A percentile compares a stretch with the other conserved stretches of the same genome.
These are phyloP conservation scores for Umimayanthus chanpuru DNA, from an alignment of 92 coral and sea anemone genomes.

Conservation along the genomic window DNA sequence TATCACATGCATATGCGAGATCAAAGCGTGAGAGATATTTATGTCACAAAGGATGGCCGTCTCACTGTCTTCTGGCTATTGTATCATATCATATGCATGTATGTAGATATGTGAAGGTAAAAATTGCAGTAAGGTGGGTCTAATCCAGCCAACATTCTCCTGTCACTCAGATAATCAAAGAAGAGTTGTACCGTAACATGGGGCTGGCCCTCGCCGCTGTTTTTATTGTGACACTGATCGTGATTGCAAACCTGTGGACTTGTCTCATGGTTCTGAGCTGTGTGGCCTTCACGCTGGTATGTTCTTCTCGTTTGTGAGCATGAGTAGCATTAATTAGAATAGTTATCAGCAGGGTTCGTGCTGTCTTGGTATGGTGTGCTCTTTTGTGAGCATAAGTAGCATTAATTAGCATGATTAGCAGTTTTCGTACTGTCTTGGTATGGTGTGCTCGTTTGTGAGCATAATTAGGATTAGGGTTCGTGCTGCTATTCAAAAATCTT, in stretches of 20 bases:
- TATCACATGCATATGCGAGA: too few species aligned
- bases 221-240: slow-evolving; percentile 74
- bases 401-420: too few species aligned
- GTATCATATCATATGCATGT: too few species aligned
- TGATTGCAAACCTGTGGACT: slow-evolving; percentile 89
- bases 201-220: slow-evolving; percentile 84
- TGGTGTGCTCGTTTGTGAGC: too few species aligned
- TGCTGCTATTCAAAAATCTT: too few species aligned
- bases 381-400: too few species aligned
- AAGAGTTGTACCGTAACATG: slow-evolving; percentile 89
- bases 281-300: slow-evolving; percentile 89
- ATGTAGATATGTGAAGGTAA: background rate
- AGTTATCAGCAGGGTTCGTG: background rate
- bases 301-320: slow-evolving; percentile 15
- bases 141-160: background rate
- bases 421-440: too few species aligned
- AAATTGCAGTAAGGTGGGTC: background rate
- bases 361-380: too few species aligned
- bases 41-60: too few species aligned
- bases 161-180: slow-evolving; percentile 70
- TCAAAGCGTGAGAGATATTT: too few species aligned
- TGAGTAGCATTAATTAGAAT: background rate
- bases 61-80: too few species aligned
- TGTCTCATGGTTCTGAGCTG: slow-evolving; percentile 86
- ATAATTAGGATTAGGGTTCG: too few species aligned